Evolutionary conservation across 2,888 invertebrate species (phyloP).

Genomic region (Xylocampa areola): DNA sequence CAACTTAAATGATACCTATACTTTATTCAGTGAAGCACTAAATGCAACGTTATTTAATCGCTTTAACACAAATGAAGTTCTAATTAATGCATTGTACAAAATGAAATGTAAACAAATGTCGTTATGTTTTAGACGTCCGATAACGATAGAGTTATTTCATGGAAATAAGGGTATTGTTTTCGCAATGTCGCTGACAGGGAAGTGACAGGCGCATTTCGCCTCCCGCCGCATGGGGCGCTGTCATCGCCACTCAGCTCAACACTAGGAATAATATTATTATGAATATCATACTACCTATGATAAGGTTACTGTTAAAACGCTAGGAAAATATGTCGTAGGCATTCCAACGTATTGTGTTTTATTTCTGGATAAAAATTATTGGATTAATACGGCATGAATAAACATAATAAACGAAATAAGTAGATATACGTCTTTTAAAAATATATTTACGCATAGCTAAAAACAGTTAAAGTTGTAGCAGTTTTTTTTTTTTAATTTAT

Average conservation of each 20-base stretch:
- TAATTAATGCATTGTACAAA: constrained; percentile 52
- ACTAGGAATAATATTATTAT: constrained; percentile 68
- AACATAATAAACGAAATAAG: constrained; percentile 2
- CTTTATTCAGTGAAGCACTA: neutral
- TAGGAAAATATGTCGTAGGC: constrained; percentile 8
- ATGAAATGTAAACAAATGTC: constrained; percentile 73
- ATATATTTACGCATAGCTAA: no score
- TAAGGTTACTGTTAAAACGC: constrained; percentile 32
- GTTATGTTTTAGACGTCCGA: constrained; percentile 80
- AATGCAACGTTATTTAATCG: constrained; percentile 30
- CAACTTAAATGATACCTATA: neutral
- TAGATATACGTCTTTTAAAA: constrained; percentile 5
- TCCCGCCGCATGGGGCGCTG: constrained; percentile 79
- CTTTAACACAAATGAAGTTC: constrained; percentile 24
- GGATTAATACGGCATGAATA: constrained; percentile 4
- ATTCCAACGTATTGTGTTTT: constrained; percentile 3
- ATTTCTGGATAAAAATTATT: constrained; percentile 1
- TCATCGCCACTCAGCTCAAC: constrained; percentile 78
- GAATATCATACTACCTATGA: constrained; percentile 53
- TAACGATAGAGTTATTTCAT: constrained; percentile 81
- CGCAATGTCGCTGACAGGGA: constrained; percentile 72
- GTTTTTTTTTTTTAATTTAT: no score
- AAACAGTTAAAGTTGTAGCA: no score
- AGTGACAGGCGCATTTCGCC: constrained; percentile 78
- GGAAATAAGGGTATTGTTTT: constrained; percentile 83